Evolutionary conservation across 2,113 vertebrate species (phyloP).

Genomic region (Protomyctophum bolini): DNA sequence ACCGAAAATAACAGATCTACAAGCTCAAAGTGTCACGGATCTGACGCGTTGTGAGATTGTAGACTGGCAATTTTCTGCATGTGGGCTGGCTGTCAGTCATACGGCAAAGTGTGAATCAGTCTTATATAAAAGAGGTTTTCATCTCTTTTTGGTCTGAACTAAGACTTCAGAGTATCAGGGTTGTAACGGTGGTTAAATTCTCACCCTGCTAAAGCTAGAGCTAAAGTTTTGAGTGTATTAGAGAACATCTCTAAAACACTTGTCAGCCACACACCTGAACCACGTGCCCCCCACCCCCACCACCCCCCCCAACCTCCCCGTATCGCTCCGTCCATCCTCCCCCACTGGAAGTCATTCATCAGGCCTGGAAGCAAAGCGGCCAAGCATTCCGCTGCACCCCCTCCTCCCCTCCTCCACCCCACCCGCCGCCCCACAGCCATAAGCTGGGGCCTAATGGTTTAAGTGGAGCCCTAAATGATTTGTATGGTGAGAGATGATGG

Average conservation of each 20-base stretch:
- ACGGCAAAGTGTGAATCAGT: no score
- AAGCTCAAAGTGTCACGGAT: no score
- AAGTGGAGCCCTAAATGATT: slow-evolving; percentile 73
- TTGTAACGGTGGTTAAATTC: no score
- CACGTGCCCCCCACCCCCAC: slow-evolving; percentile 31
- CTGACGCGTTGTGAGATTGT: no score
- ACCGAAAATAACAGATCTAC: no score
- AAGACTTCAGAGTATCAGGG: no score
- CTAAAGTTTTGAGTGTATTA: slow-evolving; percentile 32
- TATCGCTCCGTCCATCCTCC: slow-evolving; percentile 51
- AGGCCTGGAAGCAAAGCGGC: slow-evolving; percentile 31
- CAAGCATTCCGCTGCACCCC: slow-evolving; percentile 13
- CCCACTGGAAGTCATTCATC: slow-evolving; percentile 64
- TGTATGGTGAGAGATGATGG: slow-evolving; percentile 75
- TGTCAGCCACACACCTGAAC: slow-evolving; percentile 48
- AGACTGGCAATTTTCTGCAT: no score
- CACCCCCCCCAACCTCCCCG: slow-evolving; percentile 24
- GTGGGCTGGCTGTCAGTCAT: no score
- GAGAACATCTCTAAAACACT: slow-evolving; percentile 46
- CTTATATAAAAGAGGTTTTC: no score
- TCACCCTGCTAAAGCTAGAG: slow-evolving; percentile 13
- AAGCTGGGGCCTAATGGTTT: slow-evolving; percentile 67
- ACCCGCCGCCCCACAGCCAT: not conserved
- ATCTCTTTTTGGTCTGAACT: no score
- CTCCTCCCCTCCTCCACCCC: slow-evolving; percentile 20